These are phyloP conservation scores for Hirudo medicinalis DNA, from an alignment of 1,140 invertebrate species.

Conservation along the genomic window DNA sequence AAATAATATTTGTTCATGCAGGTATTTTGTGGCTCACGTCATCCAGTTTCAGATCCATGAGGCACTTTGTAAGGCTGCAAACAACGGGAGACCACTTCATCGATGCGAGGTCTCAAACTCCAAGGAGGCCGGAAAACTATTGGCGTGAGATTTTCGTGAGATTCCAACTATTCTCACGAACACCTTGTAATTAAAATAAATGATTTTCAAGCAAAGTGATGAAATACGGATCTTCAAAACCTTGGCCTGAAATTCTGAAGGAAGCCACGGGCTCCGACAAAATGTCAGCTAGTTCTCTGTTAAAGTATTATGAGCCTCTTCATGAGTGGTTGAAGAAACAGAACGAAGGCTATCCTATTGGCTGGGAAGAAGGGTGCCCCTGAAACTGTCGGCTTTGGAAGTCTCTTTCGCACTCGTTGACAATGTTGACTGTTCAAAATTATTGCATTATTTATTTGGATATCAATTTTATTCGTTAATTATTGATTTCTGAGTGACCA, in stretches of 20 bases:
- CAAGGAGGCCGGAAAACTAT: constrained; percentile 52
- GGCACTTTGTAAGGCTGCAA: constrained; percentile 61
- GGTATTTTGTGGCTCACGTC: constrained; percentile 79
- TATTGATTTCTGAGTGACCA: too few species aligned
- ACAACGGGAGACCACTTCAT: constrained; percentile 43
- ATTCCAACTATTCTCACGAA: too few species aligned
- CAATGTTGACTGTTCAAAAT: too few species aligned
- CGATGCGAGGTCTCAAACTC: constrained; percentile 66
- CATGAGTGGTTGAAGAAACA: constrained; percentile 55
- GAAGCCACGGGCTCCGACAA: constrained; percentile 55
- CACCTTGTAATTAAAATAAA: background rate
- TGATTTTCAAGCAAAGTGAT: constrained; percentile 47
- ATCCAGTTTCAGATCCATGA: constrained; percentile 82
- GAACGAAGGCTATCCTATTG: constrained; percentile 26
- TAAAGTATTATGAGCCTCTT: constrained; percentile 46
- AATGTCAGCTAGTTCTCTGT: constrained; percentile 56
- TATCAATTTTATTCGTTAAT: too few species aligned
- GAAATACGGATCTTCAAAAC: constrained; percentile 57
- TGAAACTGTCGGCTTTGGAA: too few species aligned
- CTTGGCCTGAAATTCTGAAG: constrained; percentile 67
- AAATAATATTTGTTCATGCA: constrained; percentile 39
- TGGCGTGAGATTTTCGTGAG: constrained; percentile 25
- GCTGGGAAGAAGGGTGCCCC: constrained; percentile 11
- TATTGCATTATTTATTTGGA: too few species aligned
- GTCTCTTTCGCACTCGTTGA: background rate